Base-by-base conservation (phyloP, 2,113 vertebrate species). In the Ailuropoda melanoleuca region DNA sequence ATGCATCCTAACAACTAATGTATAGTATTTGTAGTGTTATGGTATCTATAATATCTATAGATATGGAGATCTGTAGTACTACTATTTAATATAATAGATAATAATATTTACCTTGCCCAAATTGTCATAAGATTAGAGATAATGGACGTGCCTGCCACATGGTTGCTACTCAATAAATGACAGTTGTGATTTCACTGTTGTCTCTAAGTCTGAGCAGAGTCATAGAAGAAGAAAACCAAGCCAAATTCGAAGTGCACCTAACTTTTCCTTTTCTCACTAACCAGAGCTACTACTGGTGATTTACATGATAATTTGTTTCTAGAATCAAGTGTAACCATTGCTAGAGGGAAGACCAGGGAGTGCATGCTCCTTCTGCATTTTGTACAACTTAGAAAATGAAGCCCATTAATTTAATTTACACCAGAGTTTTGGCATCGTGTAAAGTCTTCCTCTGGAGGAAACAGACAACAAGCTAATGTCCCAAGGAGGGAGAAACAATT, bases 361-460 rank as follows among this genome's bases (percentile, higher is more conserved):
- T 55, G 10, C 50, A 56, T 26, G 9, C 4, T 74, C 55, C 23
- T 85, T 70, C 6, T 70, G 19, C 50, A 70, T 85, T 89, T 82
- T 72, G 29, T 24, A 66, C 46, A 78, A 50, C 34, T 72, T 88
- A 78, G 94, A 66, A 97, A 94, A 90, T 58, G 46, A 97, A 95
- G 62, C 70, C 62, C 19, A 24, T 90, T 94, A 93, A 80, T 89
- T 95, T 93, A 64, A 96, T 96, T 96, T 96, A 91, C 24, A 95
- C 62, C 80, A 60, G 90, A 81, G 56, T 89, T 83, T 72, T 80
- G 89, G 85, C 82, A 85, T 34, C 24, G 3, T 53, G 66, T 21
- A 88, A 96, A 92, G 62, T 74, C 66, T 77, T 93, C 56, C 93
- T 72, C 66, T 24, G 48, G 72, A 96, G 50, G 84, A 96, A 96